Evolutionary conservation across 2,113 vertebrate genomes (phyloP), one percentile per base, ranked within the genome.

Genomic region (Pundamilia nyererei): DNA sequence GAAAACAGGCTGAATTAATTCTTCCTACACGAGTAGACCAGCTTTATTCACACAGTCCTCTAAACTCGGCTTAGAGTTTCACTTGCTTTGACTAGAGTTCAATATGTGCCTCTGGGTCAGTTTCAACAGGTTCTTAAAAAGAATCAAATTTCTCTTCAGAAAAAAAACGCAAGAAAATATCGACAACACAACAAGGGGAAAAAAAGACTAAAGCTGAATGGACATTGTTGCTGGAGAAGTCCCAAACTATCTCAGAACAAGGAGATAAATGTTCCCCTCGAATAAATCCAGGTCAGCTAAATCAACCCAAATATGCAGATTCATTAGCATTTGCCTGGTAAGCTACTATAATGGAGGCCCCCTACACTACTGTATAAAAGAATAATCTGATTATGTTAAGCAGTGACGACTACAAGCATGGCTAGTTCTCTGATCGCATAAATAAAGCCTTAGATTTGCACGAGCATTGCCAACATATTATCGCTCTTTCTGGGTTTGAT

Each of bases 331-430:
- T 82, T 86, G 82, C 79, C 82, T 86, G 62, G 45, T 82, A 85
- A 87, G 35, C 82, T 81, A 92, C 86, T 58, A 85, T 86, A 93
- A 91, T 87, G 29, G 72, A 89, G 55, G 6, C 31, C 51, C 89
- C 81, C 68, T 42, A 35, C 42, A 81, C 70, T 80, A 56, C 75
- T 77, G 87, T 88, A 89, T 89, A 87, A 94, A 89, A 85, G 58
- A 92, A 91, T 92, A 94, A 95, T 93, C 80, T 92, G 89, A 89
- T 91, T 86, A 93, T 87, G 88, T 91, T 89, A 91, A 87, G 80
- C 88, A 60, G 89, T 80, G 81, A 85, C 81, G 80, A 81, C 72
- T 75, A 75, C 75, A 40, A 86, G 29, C 84, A 82, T 15, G 9
- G 15, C 7, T 51, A 58, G 75, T 38, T 86, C 40, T 79, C 54